phyloP scores from a whole-genome alignment of 1,140 invertebrate species.

The Oreohelix idahoensis region DNA sequence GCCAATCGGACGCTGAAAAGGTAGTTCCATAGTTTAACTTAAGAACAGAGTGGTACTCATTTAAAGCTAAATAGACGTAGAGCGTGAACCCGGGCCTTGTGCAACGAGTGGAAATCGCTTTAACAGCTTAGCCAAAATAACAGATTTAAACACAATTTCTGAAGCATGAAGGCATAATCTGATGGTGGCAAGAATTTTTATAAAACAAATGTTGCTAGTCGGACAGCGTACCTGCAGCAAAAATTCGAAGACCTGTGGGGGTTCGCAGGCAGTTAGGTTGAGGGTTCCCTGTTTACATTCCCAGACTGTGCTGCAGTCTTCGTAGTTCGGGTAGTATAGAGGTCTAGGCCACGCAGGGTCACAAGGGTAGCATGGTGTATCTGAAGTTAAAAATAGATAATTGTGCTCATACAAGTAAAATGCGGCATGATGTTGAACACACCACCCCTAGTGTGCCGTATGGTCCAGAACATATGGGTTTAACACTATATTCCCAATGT shows the following conservation, averaged over 20 bases:
- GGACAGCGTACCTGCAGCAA: background rate
- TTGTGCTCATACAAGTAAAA: no score
- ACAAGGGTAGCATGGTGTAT: conserved; percentile 5
- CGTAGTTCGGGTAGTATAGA: background rate
- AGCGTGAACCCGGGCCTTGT: background rate
- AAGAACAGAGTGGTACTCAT: background rate
- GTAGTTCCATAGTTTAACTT: no score
- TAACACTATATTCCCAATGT: no score
- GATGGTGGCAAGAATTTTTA: no score
- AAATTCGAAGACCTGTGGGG: conserved; percentile 2
- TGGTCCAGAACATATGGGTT: no score
- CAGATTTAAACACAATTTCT: background rate
- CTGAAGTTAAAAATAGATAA: no score
- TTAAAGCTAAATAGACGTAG: background rate
- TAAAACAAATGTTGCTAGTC: background rate
- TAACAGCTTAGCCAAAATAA: background rate
- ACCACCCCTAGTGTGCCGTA: no score
- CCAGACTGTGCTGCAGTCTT: conserved; percentile 11
- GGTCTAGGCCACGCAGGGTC: background rate
- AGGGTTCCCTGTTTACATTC: background rate
- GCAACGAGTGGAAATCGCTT: background rate
- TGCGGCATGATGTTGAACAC: no score
- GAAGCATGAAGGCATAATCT: background rate
- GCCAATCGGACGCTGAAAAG: no score
- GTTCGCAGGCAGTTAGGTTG: background rate